Evolutionary conservation across 1,140 invertebrate genomes (phyloP).

Genomic region (Microvelia longipes): DNA sequence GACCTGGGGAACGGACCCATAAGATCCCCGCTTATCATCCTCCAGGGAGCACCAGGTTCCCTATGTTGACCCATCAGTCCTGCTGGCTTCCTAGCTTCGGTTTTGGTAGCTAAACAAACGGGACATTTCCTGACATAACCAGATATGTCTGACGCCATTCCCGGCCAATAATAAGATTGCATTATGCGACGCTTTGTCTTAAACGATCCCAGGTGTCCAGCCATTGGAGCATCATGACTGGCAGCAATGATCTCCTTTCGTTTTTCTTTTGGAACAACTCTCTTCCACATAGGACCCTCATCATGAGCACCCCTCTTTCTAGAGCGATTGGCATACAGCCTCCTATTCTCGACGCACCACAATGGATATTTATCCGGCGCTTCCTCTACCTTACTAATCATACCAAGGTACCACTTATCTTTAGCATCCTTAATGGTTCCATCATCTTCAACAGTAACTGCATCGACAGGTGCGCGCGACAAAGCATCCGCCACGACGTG

Average conservation of each 20-base stretch:
- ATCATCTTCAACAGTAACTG: background rate
- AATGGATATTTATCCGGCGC: background rate
- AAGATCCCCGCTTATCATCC: slow-evolving; percentile 27
- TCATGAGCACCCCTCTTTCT: background rate
- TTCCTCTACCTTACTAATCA: background rate
- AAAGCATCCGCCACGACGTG: slow-evolving; percentile 14
- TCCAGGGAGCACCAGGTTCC: slow-evolving; percentile 4
- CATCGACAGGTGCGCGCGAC: background rate
- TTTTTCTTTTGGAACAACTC: slow-evolving; percentile 19
- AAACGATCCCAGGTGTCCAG: slow-evolving; percentile 27
- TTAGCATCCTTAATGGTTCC: no score
- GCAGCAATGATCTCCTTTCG: slow-evolving; percentile 16
- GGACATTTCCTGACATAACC: slow-evolving; percentile 19
- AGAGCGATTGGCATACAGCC: background rate
- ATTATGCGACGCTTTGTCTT: slow-evolving; percentile 24
- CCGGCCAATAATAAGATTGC: slow-evolving; percentile 16
- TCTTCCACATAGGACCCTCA: slow-evolving; percentile 19
- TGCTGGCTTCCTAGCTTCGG: background rate
- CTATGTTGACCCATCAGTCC: slow-evolving; percentile 5
- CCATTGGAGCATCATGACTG: slow-evolving; percentile 21
- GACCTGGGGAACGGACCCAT: slow-evolving; percentile 30
- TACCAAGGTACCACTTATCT: slow-evolving; percentile 2
- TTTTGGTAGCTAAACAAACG: slow-evolving; percentile 10
- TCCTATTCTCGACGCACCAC: background rate
- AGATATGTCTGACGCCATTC: slow-evolving; percentile 10